Percentiles rank a stretch among this genome's conserved stretches.
Evolutionary conservation across 64 coral and sea anemone genomes (phyloP).

Genomic region (Stylophora pistillata): DNA sequence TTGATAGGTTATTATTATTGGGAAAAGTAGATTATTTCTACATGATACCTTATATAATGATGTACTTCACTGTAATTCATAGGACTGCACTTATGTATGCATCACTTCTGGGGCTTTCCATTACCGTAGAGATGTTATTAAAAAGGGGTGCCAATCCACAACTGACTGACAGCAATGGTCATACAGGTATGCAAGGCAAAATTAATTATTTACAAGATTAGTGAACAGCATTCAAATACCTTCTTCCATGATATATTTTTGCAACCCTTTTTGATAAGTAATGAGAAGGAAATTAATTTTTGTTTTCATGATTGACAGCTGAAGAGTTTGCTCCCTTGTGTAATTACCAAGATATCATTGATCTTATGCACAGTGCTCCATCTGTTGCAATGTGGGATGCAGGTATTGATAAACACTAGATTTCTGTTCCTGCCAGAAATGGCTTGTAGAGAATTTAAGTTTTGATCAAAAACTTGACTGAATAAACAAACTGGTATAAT

Average conservation of each 20-base stretch:
- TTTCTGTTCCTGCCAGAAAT: neutral
- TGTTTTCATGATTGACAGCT: slow-evolving; percentile 47
- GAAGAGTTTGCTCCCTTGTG: slow-evolving; percentile 88
- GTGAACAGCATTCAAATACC: too few species aligned
- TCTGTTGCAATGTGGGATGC: slow-evolving; percentile 81
- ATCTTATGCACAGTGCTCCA: slow-evolving; percentile 76
- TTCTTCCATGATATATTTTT: too few species aligned
- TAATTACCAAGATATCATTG: slow-evolving; percentile 87
- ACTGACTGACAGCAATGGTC: slow-evolving; percentile 76
- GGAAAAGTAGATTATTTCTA: too few species aligned
- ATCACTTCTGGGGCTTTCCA: slow-evolving; percentile 69
- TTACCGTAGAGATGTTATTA: slow-evolving; percentile 64
- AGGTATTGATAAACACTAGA: slow-evolving; percentile 28
- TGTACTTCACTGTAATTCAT: neutral
- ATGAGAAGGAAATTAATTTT: neutral
- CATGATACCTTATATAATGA: too few species aligned
- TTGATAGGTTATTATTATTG: too few species aligned
- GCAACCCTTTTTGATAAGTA: too few species aligned
- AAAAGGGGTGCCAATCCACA: slow-evolving; percentile 91
- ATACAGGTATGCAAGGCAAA: slow-evolving; percentile 61
- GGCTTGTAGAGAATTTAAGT: neutral
- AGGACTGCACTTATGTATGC: slow-evolving; percentile 98
- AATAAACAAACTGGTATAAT: too few species aligned
- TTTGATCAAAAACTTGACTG: too few species aligned
- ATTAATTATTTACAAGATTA: too few species aligned